These are phyloP conservation scores for Mustela nigripes DNA, from an alignment of 2,113 vertebrate genomes.

Conservation along the genomic window DNA sequence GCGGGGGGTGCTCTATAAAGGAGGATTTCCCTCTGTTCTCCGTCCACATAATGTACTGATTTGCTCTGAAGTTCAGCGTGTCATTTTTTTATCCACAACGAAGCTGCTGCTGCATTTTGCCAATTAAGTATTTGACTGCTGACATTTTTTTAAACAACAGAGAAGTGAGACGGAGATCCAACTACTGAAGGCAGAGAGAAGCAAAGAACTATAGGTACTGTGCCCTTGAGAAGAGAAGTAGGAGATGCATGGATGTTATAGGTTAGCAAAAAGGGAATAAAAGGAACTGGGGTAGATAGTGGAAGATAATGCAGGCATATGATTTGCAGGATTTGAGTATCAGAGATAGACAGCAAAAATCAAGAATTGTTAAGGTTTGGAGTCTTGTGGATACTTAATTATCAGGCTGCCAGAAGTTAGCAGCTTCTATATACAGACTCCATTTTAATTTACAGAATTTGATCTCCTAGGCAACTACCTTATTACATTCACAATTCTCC, in stretches of 20 bases:
- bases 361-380: constrained; percentile 2
- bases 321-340: neutral
- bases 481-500: constrained; percentile 16
- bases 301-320: neutral
- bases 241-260: neutral
- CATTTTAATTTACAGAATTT: constrained; percentile 53
- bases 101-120: constrained; percentile 40
- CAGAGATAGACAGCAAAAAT: neutral
- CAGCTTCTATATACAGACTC: neutral
- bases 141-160: constrained; percentile 9
- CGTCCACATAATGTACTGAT: neutral
- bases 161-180: constrained; percentile 13
- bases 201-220: neutral
- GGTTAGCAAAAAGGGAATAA: neutral
- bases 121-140: neutral
- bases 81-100: neutral
- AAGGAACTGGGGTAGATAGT: neutral
- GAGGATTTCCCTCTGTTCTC: neutral
- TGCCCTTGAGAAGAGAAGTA: neutral
- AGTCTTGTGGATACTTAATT: constrained; percentile 5
- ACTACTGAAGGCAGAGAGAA: neutral
- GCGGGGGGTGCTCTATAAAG: neutral
- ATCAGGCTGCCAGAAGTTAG: neutral
- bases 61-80: constrained; percentile 40
- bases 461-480: constrained; percentile 55